phyloP scores from a whole-genome alignment of 2,888 invertebrate species.

The Cheilosia vernalis region DNA sequence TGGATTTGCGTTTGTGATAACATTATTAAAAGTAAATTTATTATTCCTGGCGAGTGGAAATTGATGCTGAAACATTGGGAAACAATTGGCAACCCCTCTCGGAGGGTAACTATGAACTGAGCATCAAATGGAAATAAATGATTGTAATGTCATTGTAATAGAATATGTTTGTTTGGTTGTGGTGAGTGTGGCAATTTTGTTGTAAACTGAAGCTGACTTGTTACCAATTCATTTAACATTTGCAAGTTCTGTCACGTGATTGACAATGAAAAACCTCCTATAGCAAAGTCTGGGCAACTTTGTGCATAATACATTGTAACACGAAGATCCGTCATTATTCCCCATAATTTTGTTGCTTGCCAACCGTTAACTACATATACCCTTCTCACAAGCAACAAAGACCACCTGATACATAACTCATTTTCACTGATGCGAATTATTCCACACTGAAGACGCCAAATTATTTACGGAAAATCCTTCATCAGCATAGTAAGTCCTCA shows the following conservation, averaged over 20 bases:
- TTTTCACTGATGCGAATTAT: slow-evolving; percentile 12
- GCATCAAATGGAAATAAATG: slow-evolving; percentile 44
- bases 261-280: no score
- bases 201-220: neutral
- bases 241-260: neutral
- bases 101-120: slow-evolving; percentile 1
- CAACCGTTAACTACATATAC: no score
- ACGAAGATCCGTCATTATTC: no score
- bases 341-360: no score
- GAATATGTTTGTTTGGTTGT: slow-evolving; percentile 11
- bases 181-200: slow-evolving; percentile 1
- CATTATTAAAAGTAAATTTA: slow-evolving; percentile 74
- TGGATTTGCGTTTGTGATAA: slow-evolving; percentile 43
- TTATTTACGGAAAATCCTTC: slow-evolving; percentile 13
- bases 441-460: neutral
- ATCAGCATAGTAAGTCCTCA: slow-evolving; percentile 1
- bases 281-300: no score
- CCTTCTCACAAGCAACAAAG: no score
- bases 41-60: slow-evolving; percentile 35
- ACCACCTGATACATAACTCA: neutral
- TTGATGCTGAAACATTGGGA: slow-evolving; percentile 6
- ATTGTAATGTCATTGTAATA: slow-evolving; percentile 21
- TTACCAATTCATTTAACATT: slow-evolving; percentile 3
- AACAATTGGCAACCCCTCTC: slow-evolving; percentile 20
- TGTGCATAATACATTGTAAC: no score